These are phyloP conservation scores for Oreocharis arfaki DNA, from an alignment of 2,113 vertebrate species.

Conservation along the genomic window DNA sequence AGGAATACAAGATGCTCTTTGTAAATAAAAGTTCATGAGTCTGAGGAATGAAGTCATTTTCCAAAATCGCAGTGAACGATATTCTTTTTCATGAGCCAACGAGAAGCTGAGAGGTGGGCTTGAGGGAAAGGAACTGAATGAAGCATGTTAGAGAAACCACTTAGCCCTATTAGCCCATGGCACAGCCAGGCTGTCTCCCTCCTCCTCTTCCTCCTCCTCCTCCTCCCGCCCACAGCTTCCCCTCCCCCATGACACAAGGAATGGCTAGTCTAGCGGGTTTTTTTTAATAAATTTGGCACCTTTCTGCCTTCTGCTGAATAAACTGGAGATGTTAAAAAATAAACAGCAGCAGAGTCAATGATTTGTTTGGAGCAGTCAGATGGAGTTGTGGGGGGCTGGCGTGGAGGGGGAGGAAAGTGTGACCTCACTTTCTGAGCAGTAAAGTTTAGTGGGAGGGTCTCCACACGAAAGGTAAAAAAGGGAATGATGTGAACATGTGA, in stretches of 20 bases:
- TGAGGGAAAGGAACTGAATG: conserved; percentile 8
- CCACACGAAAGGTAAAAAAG: conserved; percentile 67
- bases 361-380: not conserved
- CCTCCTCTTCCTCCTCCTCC: not conserved
- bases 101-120: conserved; percentile 41
- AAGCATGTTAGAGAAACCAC: conserved; percentile 20
- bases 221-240: not conserved
- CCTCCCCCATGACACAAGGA: not conserved
- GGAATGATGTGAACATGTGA: conserved; percentile 66
- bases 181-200: not conserved
- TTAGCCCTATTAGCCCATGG: not conserved
- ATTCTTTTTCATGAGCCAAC: conserved; percentile 22
- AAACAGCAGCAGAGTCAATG: not conserved
- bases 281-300: conserved; percentile 1
- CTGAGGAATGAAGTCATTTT: conserved; percentile 77
- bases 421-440: conserved; percentile 30
- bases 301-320: not conserved
- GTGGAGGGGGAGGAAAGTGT: not conserved
- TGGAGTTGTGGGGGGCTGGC: not conserved
- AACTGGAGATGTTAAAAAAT: conserved; percentile 12
- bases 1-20: conserved; percentile 80
- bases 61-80: conserved; percentile 63
- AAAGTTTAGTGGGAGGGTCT: conserved; percentile 69
- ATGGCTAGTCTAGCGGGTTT: fast-evolving
- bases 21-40: conserved; percentile 82